phyloP scores from a whole-genome alignment of 1,140 invertebrate genomes.

The Eupristina koningsbergeri region DNA sequence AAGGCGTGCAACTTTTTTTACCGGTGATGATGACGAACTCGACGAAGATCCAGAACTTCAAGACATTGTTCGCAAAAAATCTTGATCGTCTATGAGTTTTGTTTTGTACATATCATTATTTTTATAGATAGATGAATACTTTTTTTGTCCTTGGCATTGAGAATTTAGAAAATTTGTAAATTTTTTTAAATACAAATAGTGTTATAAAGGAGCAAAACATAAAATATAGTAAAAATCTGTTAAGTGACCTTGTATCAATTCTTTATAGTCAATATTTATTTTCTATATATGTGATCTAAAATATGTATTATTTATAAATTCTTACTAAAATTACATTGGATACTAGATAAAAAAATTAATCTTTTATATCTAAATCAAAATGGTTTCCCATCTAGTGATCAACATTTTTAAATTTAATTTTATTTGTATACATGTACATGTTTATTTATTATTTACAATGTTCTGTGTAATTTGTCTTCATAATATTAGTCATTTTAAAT shows the following conservation, averaged over 20 bases:
- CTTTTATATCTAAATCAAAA: too few relatives aligned
- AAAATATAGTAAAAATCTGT: background rate
- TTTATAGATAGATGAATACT: background rate
- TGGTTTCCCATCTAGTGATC: too few relatives aligned
- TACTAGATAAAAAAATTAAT: too few relatives aligned
- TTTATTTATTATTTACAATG: too few relatives aligned
- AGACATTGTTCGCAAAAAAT: constrained; percentile 6
- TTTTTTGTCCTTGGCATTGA: background rate
- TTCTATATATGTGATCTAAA: background rate
- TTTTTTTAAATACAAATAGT: too few relatives aligned
- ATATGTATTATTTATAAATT: too few relatives aligned
- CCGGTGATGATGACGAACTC: constrained; percentile 22
- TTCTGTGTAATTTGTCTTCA: too few relatives aligned
- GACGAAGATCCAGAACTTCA: background rate
- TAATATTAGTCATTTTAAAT: background rate
- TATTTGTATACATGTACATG: too few relatives aligned
- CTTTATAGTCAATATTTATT: background rate
- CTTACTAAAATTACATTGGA: too few relatives aligned
- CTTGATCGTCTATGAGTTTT: constrained; percentile 20
- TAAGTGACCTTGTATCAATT: background rate
- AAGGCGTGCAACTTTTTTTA: constrained; percentile 32
- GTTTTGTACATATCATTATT: background rate
- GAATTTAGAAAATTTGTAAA: background rate
- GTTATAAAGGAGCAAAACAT: background rate
- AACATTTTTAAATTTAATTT: too few relatives aligned